Conservation (phyloP, 2,113 vertebrate species). For the Canis aureus region DNA sequence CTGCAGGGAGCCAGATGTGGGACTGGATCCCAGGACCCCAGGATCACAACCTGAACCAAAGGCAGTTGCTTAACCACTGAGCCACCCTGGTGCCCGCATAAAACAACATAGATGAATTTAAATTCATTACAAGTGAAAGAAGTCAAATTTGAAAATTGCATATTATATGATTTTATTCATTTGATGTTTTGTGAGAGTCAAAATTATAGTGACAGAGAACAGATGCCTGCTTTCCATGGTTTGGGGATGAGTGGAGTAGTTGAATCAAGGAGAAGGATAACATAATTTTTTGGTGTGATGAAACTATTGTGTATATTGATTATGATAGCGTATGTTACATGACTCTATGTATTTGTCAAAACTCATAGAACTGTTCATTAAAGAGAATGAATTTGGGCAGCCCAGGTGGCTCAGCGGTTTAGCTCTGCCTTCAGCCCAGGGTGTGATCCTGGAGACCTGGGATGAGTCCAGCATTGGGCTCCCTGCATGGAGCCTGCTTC, state of each 20-base stretch:
- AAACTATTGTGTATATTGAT: not conserved
- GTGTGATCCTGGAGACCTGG: too few species aligned
- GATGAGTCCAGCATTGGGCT: too few species aligned
- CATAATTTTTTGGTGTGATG: not conserved
- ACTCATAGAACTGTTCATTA: not conserved
- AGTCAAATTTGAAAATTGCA: not conserved
- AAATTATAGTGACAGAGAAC: not conserved
- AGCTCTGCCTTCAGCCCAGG: too few species aligned
- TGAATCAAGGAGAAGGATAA: not conserved
- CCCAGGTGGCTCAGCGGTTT: too few species aligned
- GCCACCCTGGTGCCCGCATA: not conserved
- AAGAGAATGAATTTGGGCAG: not conserved
- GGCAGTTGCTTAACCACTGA: too few species aligned
- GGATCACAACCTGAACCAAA: too few species aligned
- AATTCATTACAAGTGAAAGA: not conserved
- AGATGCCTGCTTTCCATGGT: not conserved
- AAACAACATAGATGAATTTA: not conserved
- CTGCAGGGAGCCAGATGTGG: too few species aligned
- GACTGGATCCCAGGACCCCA: too few species aligned
- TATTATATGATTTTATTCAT: not conserved
- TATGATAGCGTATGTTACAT: not conserved
- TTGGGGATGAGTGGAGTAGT: not conserved
- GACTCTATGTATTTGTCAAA: not conserved
- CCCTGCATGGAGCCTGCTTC: too few species aligned
- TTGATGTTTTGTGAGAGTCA: not conserved